Conservation (phyloP, 1,140 invertebrate genomes). For the Eupeodes corollae region DNA sequence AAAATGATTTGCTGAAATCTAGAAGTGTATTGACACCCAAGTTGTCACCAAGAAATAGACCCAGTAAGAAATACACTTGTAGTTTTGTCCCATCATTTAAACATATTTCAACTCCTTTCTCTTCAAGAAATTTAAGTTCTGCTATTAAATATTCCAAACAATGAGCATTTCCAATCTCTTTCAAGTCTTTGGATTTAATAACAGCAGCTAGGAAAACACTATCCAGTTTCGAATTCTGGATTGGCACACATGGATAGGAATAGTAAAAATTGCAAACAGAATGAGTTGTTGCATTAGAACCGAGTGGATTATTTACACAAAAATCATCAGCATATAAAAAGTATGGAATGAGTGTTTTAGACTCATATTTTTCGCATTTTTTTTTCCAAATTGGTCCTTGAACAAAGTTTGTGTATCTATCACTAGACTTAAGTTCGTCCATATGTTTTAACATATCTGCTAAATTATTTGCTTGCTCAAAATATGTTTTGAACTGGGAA, state of each 20-base stretch:
- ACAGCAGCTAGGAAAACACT: neutral
- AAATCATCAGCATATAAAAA: neutral
- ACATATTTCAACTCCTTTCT: neutral
- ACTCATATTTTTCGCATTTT: neutral
- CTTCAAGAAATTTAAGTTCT: neutral
- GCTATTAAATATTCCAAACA: neutral
- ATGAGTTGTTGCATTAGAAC: neutral
- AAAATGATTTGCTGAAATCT: too few relatives aligned
- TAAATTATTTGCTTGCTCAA: too few relatives aligned
- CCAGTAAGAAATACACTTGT: too few relatives aligned
- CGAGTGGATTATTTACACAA: neutral
- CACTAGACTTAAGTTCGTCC: neutral
- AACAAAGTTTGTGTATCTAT: neutral
- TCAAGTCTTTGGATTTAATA: neutral
- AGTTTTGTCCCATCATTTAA: too few relatives aligned
- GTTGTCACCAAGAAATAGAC: too few relatives aligned
- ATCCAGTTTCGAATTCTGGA: neutral
- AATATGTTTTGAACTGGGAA: too few relatives aligned
- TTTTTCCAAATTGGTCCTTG: neutral
- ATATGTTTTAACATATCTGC: too few relatives aligned
- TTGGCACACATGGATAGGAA: neutral
- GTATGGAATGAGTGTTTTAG: neutral
- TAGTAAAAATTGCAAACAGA: too few relatives aligned
- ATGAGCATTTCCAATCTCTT: neutral
- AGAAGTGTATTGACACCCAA: too few relatives aligned